Evolutionary conservation across 1,140 invertebrate genomes (phyloP), one percentile per base, ranked within the genome.

Genomic region (Cydia pomonella): DNA sequence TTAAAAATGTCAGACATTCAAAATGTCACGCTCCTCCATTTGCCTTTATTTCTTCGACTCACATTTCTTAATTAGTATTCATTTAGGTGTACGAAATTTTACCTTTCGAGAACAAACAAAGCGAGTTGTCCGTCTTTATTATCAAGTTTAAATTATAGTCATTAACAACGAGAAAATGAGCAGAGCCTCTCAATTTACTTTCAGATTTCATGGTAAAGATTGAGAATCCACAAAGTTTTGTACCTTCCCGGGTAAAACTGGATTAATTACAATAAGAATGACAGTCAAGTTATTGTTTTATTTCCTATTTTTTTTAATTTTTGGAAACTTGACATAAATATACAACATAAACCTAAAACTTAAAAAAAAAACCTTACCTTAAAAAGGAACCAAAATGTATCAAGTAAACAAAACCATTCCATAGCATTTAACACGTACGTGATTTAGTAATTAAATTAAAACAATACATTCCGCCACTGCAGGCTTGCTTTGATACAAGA

Each of bases 91-190:
- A 83, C 80, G 82, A 88, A 83, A 89, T 81, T 89, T 87, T 82
- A 86, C 87, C 85, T 90, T 89, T 89, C 81, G 86, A 87, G 81
- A 80, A 79, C 79, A 87, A 87, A 90, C 86, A 91, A 89, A 89
- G 85, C 80, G 75, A 73, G 81, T 87, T 92, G 87, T 90, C 87
- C 82, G 77, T 90, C 84, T 88, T 88, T 89, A 85, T 91, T 88
- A 89, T 89, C 81, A 87, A 89, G 85, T 89, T 87, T 81, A 87
- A 92, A 92, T 92, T 91, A 88, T 90, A 90, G 87, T 84, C 87
- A 88, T 90, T 89, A 88, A 84, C 87, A 85, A 87, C 80, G 76
- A 87, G 81, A 87, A 86, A 89, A 91, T 80, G 81, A 87, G 81
- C 79, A 79, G 76, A 74, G 77, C 75, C 81, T 87, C 79, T 84